A percentile compares a stretch with the other conserved stretches of the same genome.
Conservation (phyloP, 2,888 invertebrate species). For the Aethes cnicana region DNA sequence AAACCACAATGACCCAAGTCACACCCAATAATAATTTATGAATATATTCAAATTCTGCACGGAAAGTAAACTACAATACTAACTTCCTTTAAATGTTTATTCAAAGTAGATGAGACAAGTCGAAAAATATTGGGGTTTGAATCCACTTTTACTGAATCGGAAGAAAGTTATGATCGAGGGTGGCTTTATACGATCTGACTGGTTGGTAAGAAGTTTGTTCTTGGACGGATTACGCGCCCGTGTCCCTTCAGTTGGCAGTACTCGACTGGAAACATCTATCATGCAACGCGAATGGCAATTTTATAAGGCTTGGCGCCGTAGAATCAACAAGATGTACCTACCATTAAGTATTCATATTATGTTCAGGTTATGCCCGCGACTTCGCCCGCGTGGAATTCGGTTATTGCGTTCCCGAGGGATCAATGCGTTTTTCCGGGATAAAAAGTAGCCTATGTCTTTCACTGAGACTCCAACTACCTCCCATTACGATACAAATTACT, state of each 20-base stretch:
- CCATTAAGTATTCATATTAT: no score
- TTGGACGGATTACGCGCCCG: slow-evolving; percentile 44
- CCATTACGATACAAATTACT: no score
- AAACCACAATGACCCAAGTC: no score
- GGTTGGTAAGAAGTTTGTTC: slow-evolving; percentile 41
- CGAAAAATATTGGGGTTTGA: slow-evolving; percentile 48
- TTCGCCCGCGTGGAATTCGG: no score
- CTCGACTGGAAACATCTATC: slow-evolving; percentile 24
- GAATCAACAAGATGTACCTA: no score
- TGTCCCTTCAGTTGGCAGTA: slow-evolving; percentile 19
- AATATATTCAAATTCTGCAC: slow-evolving; percentile 44
- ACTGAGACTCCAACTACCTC: no score
- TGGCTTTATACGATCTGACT: slow-evolving; percentile 57
- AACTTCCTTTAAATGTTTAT: slow-evolving; percentile 56
- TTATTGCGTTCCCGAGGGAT: no score
- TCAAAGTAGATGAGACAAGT: slow-evolving; percentile 47
- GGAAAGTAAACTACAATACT: slow-evolving; percentile 55
- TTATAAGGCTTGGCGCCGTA: slow-evolving; percentile 23
- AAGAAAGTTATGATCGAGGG: slow-evolving; percentile 60
- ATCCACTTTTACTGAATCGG: slow-evolving; percentile 42
- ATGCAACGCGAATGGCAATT: slow-evolving; percentile 22
- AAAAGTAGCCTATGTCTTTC: no score
- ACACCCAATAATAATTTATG: no score
- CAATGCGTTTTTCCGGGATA: no score
- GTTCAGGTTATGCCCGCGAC: no score